Percentiles rank a stretch among this genome's conserved stretches.
Conservation (phyloP, 2,797 vertebrate species). For the Macroramphosus scolopax region DNA sequence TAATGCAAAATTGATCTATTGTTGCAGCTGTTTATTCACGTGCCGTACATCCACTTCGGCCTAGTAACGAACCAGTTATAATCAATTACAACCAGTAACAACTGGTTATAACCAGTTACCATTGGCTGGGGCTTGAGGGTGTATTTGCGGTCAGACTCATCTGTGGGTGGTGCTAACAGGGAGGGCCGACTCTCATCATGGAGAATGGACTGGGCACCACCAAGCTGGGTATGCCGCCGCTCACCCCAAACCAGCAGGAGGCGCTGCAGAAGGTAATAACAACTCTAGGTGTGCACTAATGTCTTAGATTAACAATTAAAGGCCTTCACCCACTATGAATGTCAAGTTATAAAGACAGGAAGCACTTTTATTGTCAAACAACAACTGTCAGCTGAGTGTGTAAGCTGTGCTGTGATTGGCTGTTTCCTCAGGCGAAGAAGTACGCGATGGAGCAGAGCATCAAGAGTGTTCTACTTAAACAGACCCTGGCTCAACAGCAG, state of each 20-base stretch:
- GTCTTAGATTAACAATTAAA: no score
- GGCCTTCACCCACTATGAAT: no score
- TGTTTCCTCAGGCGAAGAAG: conserved; percentile 86
- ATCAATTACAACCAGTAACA: no score
- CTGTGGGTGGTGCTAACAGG: conserved; percentile 34
- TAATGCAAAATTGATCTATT: no score
- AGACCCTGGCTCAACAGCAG: conserved; percentile 91
- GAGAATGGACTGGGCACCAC: conserved; percentile 90
- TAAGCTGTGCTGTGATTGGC: conserved; percentile 4
- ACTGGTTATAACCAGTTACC: no score
- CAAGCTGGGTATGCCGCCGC: conserved; percentile 89
- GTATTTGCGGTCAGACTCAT: conserved; percentile 9
- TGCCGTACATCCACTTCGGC: no score
- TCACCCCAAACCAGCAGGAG: conserved; percentile 92
- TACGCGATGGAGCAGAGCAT: conserved; percentile 98
- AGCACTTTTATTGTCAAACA: no score
- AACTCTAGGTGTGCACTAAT: not conserved
- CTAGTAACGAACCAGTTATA: no score
- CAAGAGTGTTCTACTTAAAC: conserved; percentile 91
- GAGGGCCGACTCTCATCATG: conserved; percentile 81
- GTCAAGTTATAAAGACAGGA: no score
- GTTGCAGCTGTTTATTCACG: no score
- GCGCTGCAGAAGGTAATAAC: conserved; percentile 87
- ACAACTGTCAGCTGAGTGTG: no score
- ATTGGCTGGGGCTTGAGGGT: not conserved